Evolutionary conservation across 2,797 vertebrate genomes (phyloP), one percentile per base, ranked within the genome.

Genomic region (Lacerta bilineata): DNA sequence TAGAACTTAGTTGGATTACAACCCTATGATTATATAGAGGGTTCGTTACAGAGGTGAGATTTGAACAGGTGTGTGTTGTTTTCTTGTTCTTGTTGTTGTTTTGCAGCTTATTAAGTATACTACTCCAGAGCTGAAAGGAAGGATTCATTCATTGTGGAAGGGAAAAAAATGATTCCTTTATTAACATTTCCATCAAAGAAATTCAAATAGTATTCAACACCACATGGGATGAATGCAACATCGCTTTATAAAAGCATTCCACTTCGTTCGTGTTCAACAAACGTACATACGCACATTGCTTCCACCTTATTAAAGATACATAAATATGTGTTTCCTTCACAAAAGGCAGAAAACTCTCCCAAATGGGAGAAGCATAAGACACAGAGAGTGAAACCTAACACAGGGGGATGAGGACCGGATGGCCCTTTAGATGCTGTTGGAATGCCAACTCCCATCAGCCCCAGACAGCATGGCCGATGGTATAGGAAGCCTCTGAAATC

Each of bases 311-410:
- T 89, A 71, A 90, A 90, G 68, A 80, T 89, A 87, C 41, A 88
- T 80, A 68, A 86, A 64, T 80, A 87, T 77, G 80, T 77, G 82
- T 79, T 91, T 95, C 95, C 94, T 96, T 96, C 94, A 96, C 93
- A 94, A 95, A 96, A 96, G 95, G 95, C 92, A 95, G 50, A 84
- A 2, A 84, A 50, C 91, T 91, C 78, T 84, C 94, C 92, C 93
- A 50, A 50, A 33, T 20, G 89, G 92, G 93, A 95, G 92, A 5
- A 90, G 77, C 84, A 71, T 9, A 8, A 20, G 27, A 41, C 8
- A 72, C 33, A 50, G 41, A 39, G 85, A 82, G 88, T 17, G 84
- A 78, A 86, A 77, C 36, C 1, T 6, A 88, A 36, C 25, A 23
- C 61, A 64, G 15, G 50, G 50, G 50, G 50, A 2, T 2, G 50